These are phyloP conservation scores for Meta bourneti DNA, from an alignment of 2,888 invertebrate genomes.

Conservation along the genomic window DNA sequence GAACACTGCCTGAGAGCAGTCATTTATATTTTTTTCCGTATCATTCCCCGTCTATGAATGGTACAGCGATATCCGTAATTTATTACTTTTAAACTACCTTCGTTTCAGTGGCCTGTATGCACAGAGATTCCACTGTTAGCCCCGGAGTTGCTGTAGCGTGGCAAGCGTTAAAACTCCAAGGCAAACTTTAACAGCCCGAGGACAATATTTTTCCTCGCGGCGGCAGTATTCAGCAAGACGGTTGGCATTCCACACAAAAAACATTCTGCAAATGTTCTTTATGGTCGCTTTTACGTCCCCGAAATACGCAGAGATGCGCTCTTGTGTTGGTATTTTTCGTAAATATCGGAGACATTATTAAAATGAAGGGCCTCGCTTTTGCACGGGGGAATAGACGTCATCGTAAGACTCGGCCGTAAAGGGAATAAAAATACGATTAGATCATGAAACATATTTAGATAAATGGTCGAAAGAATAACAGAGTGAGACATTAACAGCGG, in stretches of 20 bases:
- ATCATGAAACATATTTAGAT: not conserved
- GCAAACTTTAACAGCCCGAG: not conserved
- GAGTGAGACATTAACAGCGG: not conserved
- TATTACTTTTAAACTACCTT: not conserved
- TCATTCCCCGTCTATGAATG: not conserved
- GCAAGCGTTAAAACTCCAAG: not conserved
- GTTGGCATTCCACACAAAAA: conserved; percentile 5
- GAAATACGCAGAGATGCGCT: not conserved
- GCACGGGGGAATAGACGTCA: not conserved
- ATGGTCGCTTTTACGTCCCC: conserved; percentile 21
- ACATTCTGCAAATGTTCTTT: conserved; percentile 36
- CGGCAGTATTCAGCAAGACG: not conserved
- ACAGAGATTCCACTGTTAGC: no score
- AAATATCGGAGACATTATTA: conserved; percentile 30
- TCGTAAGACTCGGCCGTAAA: not conserved
- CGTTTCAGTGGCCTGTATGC: not conserved
- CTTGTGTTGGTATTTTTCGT: conserved; percentile 8
- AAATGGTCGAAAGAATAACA: not conserved
- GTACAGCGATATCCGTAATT: not conserved
- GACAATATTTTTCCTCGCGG: not conserved
- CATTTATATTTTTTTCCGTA: not conserved
- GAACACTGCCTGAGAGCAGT: not conserved
- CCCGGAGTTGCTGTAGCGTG: not conserved
- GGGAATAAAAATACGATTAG: not conserved
- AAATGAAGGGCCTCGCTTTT: conserved; percentile 16